Evolutionary conservation across 2,113 vertebrate genomes (phyloP), one percentile per base, ranked within the genome.

Genomic region (Pseudorhombus dupliciocellatus): DNA sequence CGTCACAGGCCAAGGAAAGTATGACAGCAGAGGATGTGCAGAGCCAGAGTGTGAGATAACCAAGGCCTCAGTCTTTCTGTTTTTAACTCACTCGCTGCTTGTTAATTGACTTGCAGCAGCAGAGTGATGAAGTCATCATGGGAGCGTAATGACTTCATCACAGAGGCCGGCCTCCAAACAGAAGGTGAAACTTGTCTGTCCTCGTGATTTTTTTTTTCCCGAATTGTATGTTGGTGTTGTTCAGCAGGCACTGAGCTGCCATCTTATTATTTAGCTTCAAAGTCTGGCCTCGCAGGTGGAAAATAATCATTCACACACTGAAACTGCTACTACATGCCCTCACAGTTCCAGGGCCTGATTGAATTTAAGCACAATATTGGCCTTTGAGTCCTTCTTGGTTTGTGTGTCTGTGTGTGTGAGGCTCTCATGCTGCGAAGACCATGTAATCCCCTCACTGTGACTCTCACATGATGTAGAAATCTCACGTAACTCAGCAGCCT

Each of bases 391-490:
- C 37, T 44, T 26, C 18, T 31, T 24, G 46, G 46, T n/a, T 21
- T 50, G 53, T 55, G 30, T 70, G 31, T 55, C 12, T 30, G 44
- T 63, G 4, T 24, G 48, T 40, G 30, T 18, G 53, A 46, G 44
- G 30, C 2, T 72, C 59, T 66, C 73, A 58, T 8, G 72, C 78
- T 90, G 50, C 70, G 42, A 61, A 62, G 48, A 53, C 66, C n/a
- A 14, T 59, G 34, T 93, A 94, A 94, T 94, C 93, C 75, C 82
- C 83, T 55, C 79, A 85, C 74, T 88, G 90, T 95, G 94, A 94
- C 94, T 94, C 92, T 95, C 94, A 95, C 93, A 94, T 95, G 94
- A 94, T 90, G 77, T 67, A 78, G 64, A 77, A 90, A 88, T 81
- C 78, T 70, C 50, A 64, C 61, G 46, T 66, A 64, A 58, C 46